phyloP scores from a whole-genome alignment of 2,113 vertebrate genomes.

The Syrrhaptes paradoxus region DNA sequence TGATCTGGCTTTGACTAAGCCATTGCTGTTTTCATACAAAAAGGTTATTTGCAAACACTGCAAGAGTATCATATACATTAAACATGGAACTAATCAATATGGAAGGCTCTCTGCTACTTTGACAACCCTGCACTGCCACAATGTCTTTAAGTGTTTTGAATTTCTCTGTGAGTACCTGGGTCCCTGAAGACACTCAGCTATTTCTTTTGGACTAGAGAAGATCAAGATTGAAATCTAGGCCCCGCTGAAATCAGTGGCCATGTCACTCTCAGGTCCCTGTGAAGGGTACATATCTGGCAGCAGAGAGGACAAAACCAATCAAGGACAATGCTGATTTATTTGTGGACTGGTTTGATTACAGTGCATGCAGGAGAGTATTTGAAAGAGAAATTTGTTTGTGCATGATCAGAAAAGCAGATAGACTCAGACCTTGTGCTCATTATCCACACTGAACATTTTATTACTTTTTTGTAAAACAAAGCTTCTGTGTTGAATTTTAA shows the following conservation, averaged over 20 bases:
- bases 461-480: background rate
- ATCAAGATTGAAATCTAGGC: conserved; percentile 20
- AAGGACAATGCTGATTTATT: conserved; percentile 44
- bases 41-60: conserved; percentile 80
- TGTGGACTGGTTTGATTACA: conserved; percentile 45
- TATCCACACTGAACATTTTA: background rate
- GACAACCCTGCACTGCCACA: conserved; percentile 9
- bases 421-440: background rate
- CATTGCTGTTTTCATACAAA: conserved; percentile 78
- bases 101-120: conserved; percentile 74
- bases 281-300: background rate
- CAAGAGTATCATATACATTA: conserved; percentile 77
- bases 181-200: conserved; percentile 13
- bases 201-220: background rate
- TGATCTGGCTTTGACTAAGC: conserved; percentile 81
- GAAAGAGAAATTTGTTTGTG: conserved; percentile 54
- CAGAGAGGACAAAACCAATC: conserved; percentile 43
- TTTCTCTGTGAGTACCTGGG: conserved; percentile 5
- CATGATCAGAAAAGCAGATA: conserved; percentile 15
- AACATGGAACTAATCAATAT: conserved; percentile 79
- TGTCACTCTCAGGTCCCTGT: background rate
- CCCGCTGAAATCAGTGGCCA: background rate
- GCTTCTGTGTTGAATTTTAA: background rate
- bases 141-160: conserved; percentile 37
- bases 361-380: background rate